phyloP scores from a whole-genome alignment of 2,888 invertebrate species.

The Zaprionus bogoriensis region DNA sequence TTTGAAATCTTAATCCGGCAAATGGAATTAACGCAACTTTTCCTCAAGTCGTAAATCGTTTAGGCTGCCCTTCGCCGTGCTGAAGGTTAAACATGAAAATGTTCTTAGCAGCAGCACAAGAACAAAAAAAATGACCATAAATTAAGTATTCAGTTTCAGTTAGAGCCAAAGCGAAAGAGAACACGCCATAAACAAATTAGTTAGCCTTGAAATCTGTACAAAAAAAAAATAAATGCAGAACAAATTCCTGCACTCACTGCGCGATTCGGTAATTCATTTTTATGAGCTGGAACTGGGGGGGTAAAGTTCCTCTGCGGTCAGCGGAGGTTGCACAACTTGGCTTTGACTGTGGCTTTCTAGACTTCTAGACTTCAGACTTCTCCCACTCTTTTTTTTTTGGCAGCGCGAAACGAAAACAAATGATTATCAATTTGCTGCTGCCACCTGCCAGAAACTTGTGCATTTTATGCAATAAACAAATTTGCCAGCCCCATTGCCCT shows the following conservation, averaged over 20 bases:
- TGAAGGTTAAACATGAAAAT: slow-evolving; percentile 4
- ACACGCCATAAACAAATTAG: slow-evolving; percentile 61
- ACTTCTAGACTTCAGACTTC: no score
- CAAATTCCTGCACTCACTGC: neutral
- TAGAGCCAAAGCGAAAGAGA: slow-evolving; percentile 1
- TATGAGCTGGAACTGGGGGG: slow-evolving; percentile 63
- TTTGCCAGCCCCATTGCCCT: no score
- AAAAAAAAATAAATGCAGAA: neutral
- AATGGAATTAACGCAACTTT: neutral
- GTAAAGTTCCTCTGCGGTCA: no score
- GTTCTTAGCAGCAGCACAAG: slow-evolving; percentile 5
- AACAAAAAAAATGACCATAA: slow-evolving; percentile 33
- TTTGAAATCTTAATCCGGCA: no score
- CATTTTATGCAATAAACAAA: slow-evolving; percentile 2
- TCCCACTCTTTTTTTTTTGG: no score
- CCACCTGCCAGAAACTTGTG: slow-evolving; percentile 33
- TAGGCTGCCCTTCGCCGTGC: neutral
- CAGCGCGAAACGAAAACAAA: slow-evolving; percentile 71
- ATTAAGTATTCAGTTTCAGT: slow-evolving; percentile 49
- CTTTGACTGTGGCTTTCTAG: slow-evolving; percentile 3
- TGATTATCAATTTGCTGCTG: slow-evolving; percentile 63
- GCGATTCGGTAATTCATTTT: slow-evolving; percentile 62
- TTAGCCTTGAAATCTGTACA: slow-evolving; percentile 34
- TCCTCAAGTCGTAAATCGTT: slow-evolving; percentile 13
- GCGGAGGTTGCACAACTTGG: neutral